A percentile compares a stretch with the other conserved stretches of the same genome.
phyloP scores from a whole-genome alignment of 2,888 invertebrate species.

The Villa cingulata region DNA sequence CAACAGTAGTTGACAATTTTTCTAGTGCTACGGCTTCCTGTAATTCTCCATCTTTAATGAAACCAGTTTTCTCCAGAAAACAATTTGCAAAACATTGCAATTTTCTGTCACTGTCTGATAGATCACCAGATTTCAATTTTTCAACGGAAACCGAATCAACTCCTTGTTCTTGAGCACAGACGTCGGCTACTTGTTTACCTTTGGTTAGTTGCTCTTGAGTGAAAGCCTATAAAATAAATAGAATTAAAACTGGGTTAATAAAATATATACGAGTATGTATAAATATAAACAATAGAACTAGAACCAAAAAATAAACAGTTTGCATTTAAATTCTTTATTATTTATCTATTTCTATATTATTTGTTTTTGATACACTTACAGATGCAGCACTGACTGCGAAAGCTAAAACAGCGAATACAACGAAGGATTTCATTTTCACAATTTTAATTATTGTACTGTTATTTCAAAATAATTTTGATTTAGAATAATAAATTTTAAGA shows the following conservation, averaged over 20 bases:
- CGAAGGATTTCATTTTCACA: slow-evolving; percentile 8
- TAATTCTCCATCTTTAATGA: slow-evolving; percentile 21
- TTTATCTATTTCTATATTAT: too few relatives aligned
- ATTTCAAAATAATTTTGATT: not conserved
- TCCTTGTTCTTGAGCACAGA: slow-evolving; percentile 21
- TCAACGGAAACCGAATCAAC: slow-evolving; percentile 20
- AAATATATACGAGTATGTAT: not conserved
- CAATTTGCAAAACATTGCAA: slow-evolving; percentile 28
- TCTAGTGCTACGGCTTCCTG: slow-evolving; percentile 15
- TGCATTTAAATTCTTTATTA: too few relatives aligned
- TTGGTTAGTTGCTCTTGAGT: slow-evolving; percentile 24
- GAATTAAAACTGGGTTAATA: not conserved
- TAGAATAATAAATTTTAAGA: too few relatives aligned
- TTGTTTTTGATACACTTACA: slow-evolving; percentile 5
- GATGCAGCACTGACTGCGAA: slow-evolving; percentile 1
- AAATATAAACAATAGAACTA: too few relatives aligned
- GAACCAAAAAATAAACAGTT: too few relatives aligned
- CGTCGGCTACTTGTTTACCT: slow-evolving; percentile 15
- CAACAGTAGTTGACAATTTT: slow-evolving; percentile 7
- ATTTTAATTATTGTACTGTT: not conserved
- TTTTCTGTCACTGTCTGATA: slow-evolving; percentile 16
- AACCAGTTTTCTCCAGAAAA: slow-evolving; percentile 26
- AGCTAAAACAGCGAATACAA: slow-evolving; percentile 2
- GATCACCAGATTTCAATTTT: slow-evolving; percentile 20
- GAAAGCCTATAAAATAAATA: slow-evolving; percentile 4